phyloP scores from a whole-genome alignment of 2,797 vertebrate genomes.

The Lutjanus campechanus region DNA sequence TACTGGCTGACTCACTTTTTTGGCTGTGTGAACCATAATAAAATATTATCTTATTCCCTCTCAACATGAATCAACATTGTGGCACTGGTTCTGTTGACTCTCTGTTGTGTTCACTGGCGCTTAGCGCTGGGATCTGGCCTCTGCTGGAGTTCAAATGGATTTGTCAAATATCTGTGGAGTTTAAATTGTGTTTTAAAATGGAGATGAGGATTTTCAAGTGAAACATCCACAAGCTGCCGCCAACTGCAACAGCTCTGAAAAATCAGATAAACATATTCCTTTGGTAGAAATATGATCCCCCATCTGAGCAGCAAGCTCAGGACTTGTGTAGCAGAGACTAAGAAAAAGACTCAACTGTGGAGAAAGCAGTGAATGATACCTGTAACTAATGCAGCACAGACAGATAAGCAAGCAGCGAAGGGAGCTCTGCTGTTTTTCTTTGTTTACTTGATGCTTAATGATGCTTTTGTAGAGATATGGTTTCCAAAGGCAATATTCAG shows the following conservation, averaged over 20 bases:
- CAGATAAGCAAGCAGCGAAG: neutral
- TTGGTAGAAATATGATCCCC: constrained; percentile 34
- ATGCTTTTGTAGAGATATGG: constrained; percentile 31
- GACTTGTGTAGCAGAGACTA: constrained; percentile 7
- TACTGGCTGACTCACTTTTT: constrained; percentile 18
- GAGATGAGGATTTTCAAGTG: constrained; percentile 47
- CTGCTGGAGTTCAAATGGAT: constrained; percentile 58
- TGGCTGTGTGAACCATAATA: constrained; percentile 41
- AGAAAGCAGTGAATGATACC: constrained; percentile 21
- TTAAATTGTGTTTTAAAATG: constrained; percentile 62
- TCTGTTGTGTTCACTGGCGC: constrained; percentile 27
- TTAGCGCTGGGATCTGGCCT: constrained; percentile 43
- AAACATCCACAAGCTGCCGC: constrained; percentile 35
- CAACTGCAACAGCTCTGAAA: constrained; percentile 41
- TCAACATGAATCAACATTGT: constrained; percentile 47
- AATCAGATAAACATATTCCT: constrained; percentile 48
- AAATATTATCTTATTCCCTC: constrained; percentile 54
- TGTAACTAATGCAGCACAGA: constrained; percentile 26
- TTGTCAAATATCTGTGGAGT: constrained; percentile 59
- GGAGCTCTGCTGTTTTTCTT: neutral
- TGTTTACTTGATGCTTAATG: constrained; percentile 34
- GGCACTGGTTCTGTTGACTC: constrained; percentile 33
- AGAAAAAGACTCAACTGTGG: neutral
- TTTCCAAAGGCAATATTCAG: constrained; percentile 22
- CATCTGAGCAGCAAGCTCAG: constrained; percentile 15